Percentiles rank a stretch among this genome's conserved stretches.
Conservation (phyloP, 92 coral and sea anemone species). For the Heteractis magnifica region DNA sequence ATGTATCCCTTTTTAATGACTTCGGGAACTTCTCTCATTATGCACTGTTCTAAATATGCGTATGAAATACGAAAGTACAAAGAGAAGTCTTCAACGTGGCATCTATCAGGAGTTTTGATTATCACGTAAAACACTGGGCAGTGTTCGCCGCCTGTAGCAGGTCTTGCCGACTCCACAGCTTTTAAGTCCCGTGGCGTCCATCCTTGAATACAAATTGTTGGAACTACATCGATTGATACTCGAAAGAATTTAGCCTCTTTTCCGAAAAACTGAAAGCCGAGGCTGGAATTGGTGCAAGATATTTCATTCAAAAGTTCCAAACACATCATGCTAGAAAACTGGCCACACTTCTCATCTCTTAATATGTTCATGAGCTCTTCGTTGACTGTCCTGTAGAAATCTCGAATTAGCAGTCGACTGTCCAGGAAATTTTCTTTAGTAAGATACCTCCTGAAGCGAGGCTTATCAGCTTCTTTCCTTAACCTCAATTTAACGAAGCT, state of each 20-base stretch:
- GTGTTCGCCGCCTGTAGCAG: background rate
- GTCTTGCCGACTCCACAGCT: conserved; percentile 1
- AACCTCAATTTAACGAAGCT: conserved; percentile 35
- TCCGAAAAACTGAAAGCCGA: conserved; percentile 39
- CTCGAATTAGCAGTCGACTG: conserved; percentile 32
- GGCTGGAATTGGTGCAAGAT: conserved; percentile 34
- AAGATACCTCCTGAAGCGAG: conserved; percentile 40
- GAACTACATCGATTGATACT: conserved; percentile 38
- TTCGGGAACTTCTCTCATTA: conserved; percentile 26
- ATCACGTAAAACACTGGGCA: conserved; percentile 13
- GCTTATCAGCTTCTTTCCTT: conserved; percentile 20
- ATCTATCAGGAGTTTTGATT: conserved; percentile 34
- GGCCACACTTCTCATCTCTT: conserved; percentile 18
- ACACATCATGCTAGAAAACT: conserved; percentile 26
- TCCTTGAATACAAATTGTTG: conserved; percentile 32
- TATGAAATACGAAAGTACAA: conserved; percentile 38
- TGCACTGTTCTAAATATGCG: conserved; percentile 33
- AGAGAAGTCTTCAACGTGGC: conserved; percentile 38
- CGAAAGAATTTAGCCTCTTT: conserved; percentile 35
- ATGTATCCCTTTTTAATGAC: conserved; percentile 39
- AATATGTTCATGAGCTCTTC: conserved; percentile 29
- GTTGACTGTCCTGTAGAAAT: conserved; percentile 32
- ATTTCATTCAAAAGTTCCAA: conserved; percentile 35
- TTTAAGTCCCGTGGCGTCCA: conserved; percentile 36
- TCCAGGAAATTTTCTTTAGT: conserved; percentile 30